A percentile compares a stretch with the other conserved stretches of the same genome.
Conservation (phyloP, 2,113 vertebrate species). For the Chlorocebus sabaeus region DNA sequence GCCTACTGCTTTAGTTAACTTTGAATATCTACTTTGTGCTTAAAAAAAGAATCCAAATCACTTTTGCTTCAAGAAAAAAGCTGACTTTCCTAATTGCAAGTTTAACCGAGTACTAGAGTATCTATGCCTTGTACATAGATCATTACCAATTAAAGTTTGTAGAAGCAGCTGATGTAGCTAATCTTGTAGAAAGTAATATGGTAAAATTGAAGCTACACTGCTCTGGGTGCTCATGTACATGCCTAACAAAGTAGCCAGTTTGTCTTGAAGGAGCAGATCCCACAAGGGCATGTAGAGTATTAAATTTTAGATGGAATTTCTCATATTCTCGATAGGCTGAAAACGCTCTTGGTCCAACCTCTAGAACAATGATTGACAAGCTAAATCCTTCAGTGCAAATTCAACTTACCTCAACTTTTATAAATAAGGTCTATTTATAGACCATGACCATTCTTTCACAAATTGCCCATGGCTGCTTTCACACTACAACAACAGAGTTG, state of each 20-base stretch:
- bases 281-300: not conserved
- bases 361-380: not conserved
- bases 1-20: conserved; percentile 60
- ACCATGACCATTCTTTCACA: not conserved
- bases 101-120: conserved; percentile 50
- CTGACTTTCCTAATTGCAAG: conserved; percentile 66
- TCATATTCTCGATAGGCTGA: not conserved
- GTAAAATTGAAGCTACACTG: not conserved
- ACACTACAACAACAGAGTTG: not conserved
- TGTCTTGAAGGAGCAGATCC: not conserved
- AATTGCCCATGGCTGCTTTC: not conserved
- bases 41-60: conserved; percentile 74
- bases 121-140: conserved; percentile 41
- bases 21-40: conserved; percentile 61
- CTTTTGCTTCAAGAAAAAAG: conserved; percentile 66
- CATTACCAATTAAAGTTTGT: conserved; percentile 52
- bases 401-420: not conserved
- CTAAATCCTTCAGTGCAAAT: not conserved
- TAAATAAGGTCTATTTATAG: not conserved
- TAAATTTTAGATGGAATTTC: not conserved
- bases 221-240: not conserved
- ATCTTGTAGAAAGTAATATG: not conserved
- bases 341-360: not conserved
- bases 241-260: not conserved
- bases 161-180: conserved; percentile 58